Base-by-base conservation (phyloP, 2,797 vertebrate species). In the Tiaroga cobitis region DNA sequence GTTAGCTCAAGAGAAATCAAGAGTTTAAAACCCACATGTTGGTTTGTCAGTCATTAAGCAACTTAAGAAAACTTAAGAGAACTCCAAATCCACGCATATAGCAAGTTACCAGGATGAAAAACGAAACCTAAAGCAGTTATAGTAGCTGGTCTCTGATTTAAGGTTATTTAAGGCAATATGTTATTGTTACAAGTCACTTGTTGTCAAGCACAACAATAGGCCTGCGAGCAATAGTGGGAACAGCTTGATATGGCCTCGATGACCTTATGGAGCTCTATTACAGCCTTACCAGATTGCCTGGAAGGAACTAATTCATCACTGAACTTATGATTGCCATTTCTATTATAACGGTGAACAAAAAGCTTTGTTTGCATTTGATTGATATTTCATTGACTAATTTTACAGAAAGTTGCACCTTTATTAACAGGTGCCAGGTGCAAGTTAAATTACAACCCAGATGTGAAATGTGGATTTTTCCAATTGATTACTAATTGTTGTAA, bases 231-330 rank as follows among this genome's bases (percentile, higher is more conserved):
- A 68, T n/a, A 32, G 56, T 54, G 8, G 54, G 76, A 87, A 41
- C 3, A 34, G 77, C 68, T 84, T 87, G 86, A 89, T 83, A 81
- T 90, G 78, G 72, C 77, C 49, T 86, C 86, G 3, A 90, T 89
- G 86, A 88, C 90, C 92, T 8, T n/a, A 86, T 89, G 90, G 89
- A 67, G 87, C 73, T 43, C 87, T 86, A 86, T 81, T 93, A 92
- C 91, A 92, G 5, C 34, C 37, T 46, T 84, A 92, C 92, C 92
- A 89, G 34, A 85, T 78, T 76, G 87, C 84, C 89, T 91, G 93
- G 93, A 94, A 94, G 93, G 93, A 94, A 94, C 90, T 91, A 92
- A 93, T 93, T 91, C 89, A 89, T 94, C 91, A 92, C 83, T 86
- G 89, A 74, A 39, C n/a, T 83, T 86, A 88, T 88, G 90, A 91